These are phyloP conservation scores for Lepetodrilus schrolli DNA, from an alignment of 2,888 invertebrate species.

Conservation along the genomic window DNA sequence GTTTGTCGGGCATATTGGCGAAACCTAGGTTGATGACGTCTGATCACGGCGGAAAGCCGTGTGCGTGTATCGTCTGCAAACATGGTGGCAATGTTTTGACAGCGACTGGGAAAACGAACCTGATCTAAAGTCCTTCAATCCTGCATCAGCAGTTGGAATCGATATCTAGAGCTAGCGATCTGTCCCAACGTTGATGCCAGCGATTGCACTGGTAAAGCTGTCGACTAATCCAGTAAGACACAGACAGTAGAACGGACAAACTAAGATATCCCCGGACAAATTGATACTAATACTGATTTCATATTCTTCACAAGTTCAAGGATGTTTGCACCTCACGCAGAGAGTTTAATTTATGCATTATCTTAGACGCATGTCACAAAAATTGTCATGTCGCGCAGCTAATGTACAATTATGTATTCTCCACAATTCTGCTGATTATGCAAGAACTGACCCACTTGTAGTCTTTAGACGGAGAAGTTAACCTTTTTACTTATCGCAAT, in stretches of 20 bases:
- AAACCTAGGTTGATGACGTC: no score
- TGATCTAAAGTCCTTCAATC: slow-evolving; percentile 8
- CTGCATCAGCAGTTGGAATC: background rate
- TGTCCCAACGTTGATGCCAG: background rate
- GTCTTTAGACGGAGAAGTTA: background rate
- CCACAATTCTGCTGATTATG: background rate
- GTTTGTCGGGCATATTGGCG: no score
- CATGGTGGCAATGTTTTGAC: slow-evolving; percentile 21
- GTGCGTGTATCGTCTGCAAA: slow-evolving; percentile 7
- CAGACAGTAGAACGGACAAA: background rate
- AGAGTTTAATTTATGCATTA: slow-evolving; percentile 22
- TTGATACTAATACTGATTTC: slow-evolving; percentile 17
- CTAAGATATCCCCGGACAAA: background rate
- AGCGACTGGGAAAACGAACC: slow-evolving; percentile 1
- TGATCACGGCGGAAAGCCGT: no score
- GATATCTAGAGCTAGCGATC: background rate
- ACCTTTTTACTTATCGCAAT: background rate
- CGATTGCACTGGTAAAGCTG: background rate
- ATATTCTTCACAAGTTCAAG: slow-evolving; percentile 15
- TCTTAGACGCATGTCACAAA: background rate
- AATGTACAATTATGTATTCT: background rate
- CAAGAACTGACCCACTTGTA: background rate
- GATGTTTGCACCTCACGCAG: slow-evolving; percentile 12
- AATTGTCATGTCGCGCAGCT: background rate
- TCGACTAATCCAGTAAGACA: background rate